A percentile compares a stretch with the other conserved stretches of the same genome.
Conservation (phyloP, 2,113 vertebrate genomes). For the Calidris pygmaea region DNA sequence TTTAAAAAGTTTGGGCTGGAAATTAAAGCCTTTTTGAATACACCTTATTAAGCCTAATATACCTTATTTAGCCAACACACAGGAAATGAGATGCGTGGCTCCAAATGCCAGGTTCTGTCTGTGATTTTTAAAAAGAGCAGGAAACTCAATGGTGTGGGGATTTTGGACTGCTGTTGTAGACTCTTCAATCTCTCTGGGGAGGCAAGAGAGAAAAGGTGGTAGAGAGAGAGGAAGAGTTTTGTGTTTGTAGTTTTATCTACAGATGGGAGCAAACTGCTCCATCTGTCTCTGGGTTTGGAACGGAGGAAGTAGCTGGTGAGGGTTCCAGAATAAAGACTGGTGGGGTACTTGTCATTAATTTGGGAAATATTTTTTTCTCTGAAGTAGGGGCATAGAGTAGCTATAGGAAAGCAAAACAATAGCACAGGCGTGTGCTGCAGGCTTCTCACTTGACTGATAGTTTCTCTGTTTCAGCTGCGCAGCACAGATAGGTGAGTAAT, state of each 20-base stretch:
- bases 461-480: background rate
- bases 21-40: background rate
- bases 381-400: background rate
- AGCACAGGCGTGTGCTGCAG: background rate
- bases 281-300: background rate
- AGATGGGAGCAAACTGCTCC: background rate
- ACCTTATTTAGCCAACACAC: background rate
- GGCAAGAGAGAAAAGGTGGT: background rate
- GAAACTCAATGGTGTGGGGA: background rate
- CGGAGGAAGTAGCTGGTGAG: background rate
- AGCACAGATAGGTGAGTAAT: background rate
- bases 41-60: background rate
- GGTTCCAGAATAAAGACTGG: background rate
- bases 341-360: background rate
- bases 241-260: background rate
- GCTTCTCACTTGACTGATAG: background rate
- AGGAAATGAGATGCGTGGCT: rapidly evolving
- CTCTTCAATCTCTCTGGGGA: background rate
- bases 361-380: background rate
- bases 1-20: background rate
- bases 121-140: background rate
- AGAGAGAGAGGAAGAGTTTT: background rate
- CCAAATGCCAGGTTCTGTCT: background rate
- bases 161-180: background rate
- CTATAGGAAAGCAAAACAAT: background rate